These are phyloP conservation scores for Origma solitaria DNA, from an alignment of 2,113 vertebrate genomes.

Conservation along the genomic window DNA sequence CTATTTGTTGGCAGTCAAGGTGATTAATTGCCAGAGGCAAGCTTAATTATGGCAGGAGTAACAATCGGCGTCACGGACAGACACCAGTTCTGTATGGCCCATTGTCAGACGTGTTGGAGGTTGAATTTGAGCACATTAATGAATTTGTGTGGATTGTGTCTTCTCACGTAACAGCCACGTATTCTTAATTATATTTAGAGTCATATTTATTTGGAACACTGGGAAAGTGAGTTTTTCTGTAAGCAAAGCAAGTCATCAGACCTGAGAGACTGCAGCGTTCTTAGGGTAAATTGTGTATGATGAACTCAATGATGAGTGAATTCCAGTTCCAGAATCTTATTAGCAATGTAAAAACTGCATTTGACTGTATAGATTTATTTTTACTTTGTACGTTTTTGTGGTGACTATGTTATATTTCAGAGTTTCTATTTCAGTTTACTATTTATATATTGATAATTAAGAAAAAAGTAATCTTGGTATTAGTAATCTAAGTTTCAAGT, in stretches of 20 bases:
- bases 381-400: neutral
- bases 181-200: neutral
- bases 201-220: neutral
- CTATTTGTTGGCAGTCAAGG: constrained; percentile 16
- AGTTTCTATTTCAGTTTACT: neutral
- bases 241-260: neutral
- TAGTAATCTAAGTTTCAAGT: neutral
- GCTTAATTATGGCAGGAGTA: constrained; percentile 2
- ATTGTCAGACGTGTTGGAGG: neutral
- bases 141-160: neutral
- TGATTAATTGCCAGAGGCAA: constrained; percentile 39
- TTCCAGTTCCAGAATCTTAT: neutral
- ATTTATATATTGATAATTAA: neutral
- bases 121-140: neutral
- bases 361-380: neutral
- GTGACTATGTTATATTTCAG: neutral
- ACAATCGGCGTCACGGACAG: neutral
- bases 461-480: neutral
- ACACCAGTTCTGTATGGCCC: neutral
- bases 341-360: neutral
- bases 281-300: neutral
- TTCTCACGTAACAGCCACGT: neutral
- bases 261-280: neutral
- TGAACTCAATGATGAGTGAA: neutral
- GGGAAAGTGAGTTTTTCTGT: neutral